A percentile compares a stretch with the other conserved stretches of the same genome.
Evolutionary conservation across 2,888 invertebrate species (phyloP).

Genomic region (Cactoblastis cactorum): DNA sequence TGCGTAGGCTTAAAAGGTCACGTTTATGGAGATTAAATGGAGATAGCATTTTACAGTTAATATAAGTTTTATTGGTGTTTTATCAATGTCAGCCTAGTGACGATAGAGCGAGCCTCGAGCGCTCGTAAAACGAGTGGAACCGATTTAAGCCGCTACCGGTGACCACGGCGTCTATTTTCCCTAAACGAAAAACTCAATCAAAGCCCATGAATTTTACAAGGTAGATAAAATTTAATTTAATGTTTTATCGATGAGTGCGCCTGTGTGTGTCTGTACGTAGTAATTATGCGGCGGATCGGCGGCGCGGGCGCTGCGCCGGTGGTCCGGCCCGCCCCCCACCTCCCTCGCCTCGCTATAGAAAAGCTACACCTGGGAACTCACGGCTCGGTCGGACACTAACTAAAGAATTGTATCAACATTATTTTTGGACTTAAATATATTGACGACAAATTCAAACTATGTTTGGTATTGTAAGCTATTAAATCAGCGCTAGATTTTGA

Average conservation of each 20-base stretch:
- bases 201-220: constrained; percentile 71
- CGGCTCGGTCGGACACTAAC: constrained; percentile 52
- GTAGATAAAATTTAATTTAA: constrained; percentile 73
- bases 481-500: not conserved
- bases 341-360: constrained; percentile 38
- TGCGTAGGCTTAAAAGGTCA: constrained; percentile 39
- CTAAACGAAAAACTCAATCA: constrained; percentile 62
- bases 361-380: constrained; percentile 64
- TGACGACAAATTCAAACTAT: constrained; percentile 40
- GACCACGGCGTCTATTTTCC: constrained; percentile 31
- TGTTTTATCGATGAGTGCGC: constrained; percentile 60
- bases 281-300: constrained; percentile 73
- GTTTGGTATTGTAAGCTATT: constrained; percentile 22
- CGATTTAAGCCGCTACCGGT: constrained; percentile 61
- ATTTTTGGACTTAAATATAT: constrained; percentile 42
- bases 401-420: constrained; percentile 41
- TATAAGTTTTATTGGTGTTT: constrained; percentile 38
- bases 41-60: constrained; percentile 40
- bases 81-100: constrained; percentile 42
- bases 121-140: constrained; percentile 39
- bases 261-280: constrained; percentile 62
- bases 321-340: constrained; percentile 53
- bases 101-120: constrained; percentile 34
- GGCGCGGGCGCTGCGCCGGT: constrained; percentile 73
- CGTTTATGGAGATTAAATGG: constrained; percentile 43